phyloP scores from a whole-genome alignment of 2,888 invertebrate genomes.

The Pristionchus maxplancki region DNA sequence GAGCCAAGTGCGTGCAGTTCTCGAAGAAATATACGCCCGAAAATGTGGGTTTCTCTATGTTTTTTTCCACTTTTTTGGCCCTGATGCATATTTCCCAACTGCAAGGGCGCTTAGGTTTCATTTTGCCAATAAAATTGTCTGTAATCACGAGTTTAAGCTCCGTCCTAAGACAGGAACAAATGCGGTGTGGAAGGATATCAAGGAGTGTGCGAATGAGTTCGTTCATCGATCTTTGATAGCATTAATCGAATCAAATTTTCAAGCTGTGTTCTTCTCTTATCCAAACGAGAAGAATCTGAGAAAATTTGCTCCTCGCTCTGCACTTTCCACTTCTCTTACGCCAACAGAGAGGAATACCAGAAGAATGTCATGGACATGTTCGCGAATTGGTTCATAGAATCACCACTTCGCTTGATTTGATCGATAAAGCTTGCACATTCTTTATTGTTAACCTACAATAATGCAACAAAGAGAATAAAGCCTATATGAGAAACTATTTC shows the following conservation, averaged over 20 bases:
- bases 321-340: not conserved
- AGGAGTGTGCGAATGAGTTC: not conserved
- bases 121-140: not conserved
- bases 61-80: too few species aligned
- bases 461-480: too few species aligned
- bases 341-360: not conserved
- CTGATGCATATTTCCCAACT: too few species aligned
- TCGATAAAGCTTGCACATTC: too few species aligned
- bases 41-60: not conserved
- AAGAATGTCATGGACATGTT: not conserved
- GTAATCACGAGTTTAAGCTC: not conserved
- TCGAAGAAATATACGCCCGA: not conserved
- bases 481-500: too few species aligned
- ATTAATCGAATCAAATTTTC: not conserved
- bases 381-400: not conserved
- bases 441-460: too few species aligned
- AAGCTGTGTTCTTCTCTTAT: not conserved
- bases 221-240: not conserved
- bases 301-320: not conserved
- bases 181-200: not conserved
- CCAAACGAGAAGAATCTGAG: not conserved
- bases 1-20: not conserved
- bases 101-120: too few species aligned
- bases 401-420: not conserved
- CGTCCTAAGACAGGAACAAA: not conserved